Evolutionary conservation across 1,140 invertebrate genomes (phyloP).

Genomic region (Zaprionus nigranus): DNA sequence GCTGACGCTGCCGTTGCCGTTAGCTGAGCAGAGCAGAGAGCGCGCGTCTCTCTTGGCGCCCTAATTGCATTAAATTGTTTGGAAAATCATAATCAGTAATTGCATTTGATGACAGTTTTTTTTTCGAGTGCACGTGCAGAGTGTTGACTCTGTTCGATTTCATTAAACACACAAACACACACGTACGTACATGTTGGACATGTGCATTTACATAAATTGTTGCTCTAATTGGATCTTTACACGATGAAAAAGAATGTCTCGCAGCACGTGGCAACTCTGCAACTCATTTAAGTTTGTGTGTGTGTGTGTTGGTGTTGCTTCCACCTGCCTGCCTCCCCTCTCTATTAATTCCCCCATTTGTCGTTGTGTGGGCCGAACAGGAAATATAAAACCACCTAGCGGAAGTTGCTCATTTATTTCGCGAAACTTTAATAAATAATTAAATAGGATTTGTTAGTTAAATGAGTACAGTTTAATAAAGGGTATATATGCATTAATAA

Average conservation of each 20-base stretch:
- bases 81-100: slow-evolving; percentile 82
- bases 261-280: slow-evolving; percentile 57
- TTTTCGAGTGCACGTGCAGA: slow-evolving; percentile 33
- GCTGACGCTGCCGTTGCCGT: background rate
- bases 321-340: slow-evolving; percentile 16
- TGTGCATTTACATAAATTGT: slow-evolving; percentile 42
- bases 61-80: slow-evolving; percentile 83
- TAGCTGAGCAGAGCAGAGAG: slow-evolving; percentile 28
- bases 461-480: background rate
- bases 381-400: slow-evolving; percentile 53
- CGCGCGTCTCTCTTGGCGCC: slow-evolving; percentile 61
- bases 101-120: slow-evolving; percentile 77
- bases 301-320: background rate
- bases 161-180: slow-evolving; percentile 34
- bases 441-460: slow-evolving; percentile 19
- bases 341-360: slow-evolving; percentile 23
- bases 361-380: slow-evolving; percentile 35
- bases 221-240: slow-evolving; percentile 63
- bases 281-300: slow-evolving; percentile 12
- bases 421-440: slow-evolving; percentile 46
- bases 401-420: slow-evolving; percentile 72
- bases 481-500: slow-evolving; percentile 1
- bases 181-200: background rate
- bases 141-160: slow-evolving; percentile 55
- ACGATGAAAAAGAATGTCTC: slow-evolving; percentile 43